Evolutionary conservation across 2,888 invertebrate genomes (phyloP).

Genomic region (Synanthedon formicaeformis): DNA sequence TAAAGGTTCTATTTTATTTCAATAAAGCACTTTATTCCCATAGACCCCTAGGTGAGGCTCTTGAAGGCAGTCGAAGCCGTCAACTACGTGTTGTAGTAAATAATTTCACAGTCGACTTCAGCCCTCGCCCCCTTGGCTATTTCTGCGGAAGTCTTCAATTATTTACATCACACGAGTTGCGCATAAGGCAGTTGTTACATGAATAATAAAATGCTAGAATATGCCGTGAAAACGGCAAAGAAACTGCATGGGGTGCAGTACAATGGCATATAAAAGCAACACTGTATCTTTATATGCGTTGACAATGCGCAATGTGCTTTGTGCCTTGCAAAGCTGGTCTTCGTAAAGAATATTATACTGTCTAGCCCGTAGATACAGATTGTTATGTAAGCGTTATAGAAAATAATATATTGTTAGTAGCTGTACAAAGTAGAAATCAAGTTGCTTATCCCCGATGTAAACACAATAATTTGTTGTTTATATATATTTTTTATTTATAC

Average conservation of each 20-base stretch:
- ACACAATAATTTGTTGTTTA: no score
- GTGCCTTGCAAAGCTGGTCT: conserved; percentile 23
- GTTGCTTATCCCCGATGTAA: conserved; percentile 13
- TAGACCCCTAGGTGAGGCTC: no score
- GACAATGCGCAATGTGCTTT: conserved; percentile 63
- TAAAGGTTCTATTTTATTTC: no score
- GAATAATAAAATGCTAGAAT: conserved; percentile 62
- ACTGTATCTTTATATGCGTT: conserved; percentile 60
- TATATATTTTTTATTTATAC: no score
- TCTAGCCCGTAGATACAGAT: conserved; percentile 7
- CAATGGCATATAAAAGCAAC: conserved; percentile 64
- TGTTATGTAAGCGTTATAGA: background rate
- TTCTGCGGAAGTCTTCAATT: conserved; percentile 57
- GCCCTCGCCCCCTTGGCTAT: conserved; percentile 25
- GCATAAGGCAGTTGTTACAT: conserved; percentile 55
- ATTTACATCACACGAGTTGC: conserved; percentile 54
- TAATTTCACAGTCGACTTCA: conserved; percentile 19
- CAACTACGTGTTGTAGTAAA: conserved; percentile 14
- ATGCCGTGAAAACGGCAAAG: conserved; percentile 55
- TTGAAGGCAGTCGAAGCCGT: no score
- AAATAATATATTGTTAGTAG: background rate
- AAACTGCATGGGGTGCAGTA: conserved; percentile 51
- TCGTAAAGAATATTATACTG: conserved; percentile 28
- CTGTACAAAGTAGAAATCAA: conserved; percentile 2
- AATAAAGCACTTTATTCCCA: no score